These are phyloP conservation scores for Periparus ater DNA, from an alignment of 2,797 vertebrate genomes.

Conservation along the genomic window DNA sequence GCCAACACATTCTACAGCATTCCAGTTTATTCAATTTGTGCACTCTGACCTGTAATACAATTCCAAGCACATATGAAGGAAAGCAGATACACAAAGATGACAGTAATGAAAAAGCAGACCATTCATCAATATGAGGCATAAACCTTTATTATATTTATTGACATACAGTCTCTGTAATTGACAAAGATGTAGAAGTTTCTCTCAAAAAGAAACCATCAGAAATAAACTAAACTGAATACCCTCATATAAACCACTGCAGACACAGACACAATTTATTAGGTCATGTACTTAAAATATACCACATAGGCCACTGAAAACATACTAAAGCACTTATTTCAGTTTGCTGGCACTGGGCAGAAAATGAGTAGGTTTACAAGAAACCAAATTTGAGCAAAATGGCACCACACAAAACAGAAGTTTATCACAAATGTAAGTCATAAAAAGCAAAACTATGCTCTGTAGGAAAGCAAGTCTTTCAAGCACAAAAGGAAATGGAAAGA, in stretches of 20 bases:
- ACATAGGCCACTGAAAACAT: neutral
- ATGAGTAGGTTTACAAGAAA: neutral
- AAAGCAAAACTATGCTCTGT: neutral
- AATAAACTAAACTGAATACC: neutral
- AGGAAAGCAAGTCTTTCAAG: neutral
- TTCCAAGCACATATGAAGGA: slow-evolving; percentile 19
- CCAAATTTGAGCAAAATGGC: neutral
- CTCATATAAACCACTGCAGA: neutral
- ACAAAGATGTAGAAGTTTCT: slow-evolving; percentile 3
- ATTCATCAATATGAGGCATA: slow-evolving; percentile 50
- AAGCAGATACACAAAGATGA: slow-evolving; percentile 37
- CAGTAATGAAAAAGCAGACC: slow-evolving; percentile 33
- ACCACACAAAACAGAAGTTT: neutral
- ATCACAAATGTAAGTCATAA: neutral
- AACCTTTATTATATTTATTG: slow-evolving; percentile 34
- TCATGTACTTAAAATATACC: neutral
- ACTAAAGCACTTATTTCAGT: neutral
- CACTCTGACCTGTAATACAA: slow-evolving; percentile 30
- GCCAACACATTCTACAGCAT: neutral
- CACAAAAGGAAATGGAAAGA: neutral
- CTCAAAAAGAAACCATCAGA: neutral
- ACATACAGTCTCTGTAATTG: slow-evolving; percentile 18
- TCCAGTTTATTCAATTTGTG: slow-evolving; percentile 13
- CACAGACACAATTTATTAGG: neutral
- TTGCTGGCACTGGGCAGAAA: neutral